These are phyloP conservation scores for Pituophis catenifer DNA, from an alignment of 2,113 vertebrate species.

Conservation along the genomic window DNA sequence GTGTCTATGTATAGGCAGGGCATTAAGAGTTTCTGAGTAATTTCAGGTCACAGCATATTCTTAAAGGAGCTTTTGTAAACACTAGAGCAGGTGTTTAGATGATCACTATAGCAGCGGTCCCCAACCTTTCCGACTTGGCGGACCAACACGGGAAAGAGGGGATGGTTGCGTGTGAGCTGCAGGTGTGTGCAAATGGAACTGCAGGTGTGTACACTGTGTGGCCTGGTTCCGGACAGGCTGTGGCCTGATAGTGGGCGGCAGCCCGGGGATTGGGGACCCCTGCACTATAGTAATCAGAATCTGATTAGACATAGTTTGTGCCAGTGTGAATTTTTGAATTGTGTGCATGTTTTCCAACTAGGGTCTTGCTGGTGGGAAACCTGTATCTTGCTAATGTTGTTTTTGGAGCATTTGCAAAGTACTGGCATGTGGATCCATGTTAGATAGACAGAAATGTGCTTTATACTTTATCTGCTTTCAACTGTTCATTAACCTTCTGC, in stretches of 20 bases:
- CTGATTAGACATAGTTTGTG: not conserved
- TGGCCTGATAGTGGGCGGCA: no score
- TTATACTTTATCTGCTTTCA: not conserved
- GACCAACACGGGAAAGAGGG: no score
- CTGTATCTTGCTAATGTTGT: not conserved
- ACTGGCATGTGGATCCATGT: not conserved
- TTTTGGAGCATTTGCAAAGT: not conserved
- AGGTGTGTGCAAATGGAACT: not conserved
- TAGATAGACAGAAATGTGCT: not conserved
- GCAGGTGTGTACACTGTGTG: not conserved
- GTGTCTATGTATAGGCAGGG: not conserved
- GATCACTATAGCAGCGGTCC: not conserved
- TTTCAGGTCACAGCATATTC: not conserved
- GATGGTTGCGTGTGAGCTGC: not conserved
- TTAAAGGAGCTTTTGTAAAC: not conserved
- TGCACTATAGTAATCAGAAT: not conserved
- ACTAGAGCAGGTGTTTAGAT: not conserved
- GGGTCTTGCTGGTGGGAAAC: not conserved
- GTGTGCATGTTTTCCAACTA: not conserved
- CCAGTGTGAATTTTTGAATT: not conserved
- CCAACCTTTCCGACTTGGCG: not conserved
- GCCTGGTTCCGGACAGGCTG: not conserved
- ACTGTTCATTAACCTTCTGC: not conserved
- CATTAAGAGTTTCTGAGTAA: not conserved
- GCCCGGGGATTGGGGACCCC: not conserved